A percentile compares a stretch with the other conserved stretches of the same genome.
These are phyloP conservation scores for Apogon talboti DNA, from an alignment of 2,797 vertebrate genomes.

Conservation along the genomic window DNA sequence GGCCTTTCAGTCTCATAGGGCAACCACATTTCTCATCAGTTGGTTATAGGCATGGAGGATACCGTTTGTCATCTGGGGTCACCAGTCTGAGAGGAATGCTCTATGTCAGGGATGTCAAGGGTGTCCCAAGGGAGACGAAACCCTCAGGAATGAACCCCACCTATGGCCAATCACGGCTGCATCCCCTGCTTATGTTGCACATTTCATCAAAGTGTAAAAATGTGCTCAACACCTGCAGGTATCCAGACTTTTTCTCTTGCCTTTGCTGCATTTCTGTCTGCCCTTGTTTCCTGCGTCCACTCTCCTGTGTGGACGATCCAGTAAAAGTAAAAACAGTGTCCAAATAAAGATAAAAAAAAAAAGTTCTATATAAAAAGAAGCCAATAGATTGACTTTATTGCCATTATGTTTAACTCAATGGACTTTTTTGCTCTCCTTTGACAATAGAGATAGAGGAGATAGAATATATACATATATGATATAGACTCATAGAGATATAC, in stretches of 20 bases:
- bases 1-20: slow-evolving; percentile 22
- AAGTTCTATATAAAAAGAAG: too few species aligned
- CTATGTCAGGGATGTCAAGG: slow-evolving; percentile 61
- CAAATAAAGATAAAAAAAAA: too few species aligned
- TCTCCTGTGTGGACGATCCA: too few species aligned
- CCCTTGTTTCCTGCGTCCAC: not conserved
- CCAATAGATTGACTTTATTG: too few species aligned
- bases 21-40: slow-evolving; percentile 38
- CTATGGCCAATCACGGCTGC: slow-evolving; percentile 12
- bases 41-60: slow-evolving; percentile 73
- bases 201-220: slow-evolving; percentile 31
- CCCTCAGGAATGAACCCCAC: slow-evolving; percentile 39
- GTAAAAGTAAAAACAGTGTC: too few species aligned
- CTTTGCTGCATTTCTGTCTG: not conserved
- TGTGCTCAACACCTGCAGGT: slow-evolving; percentile 23
- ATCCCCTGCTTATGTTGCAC: slow-evolving; percentile 11
- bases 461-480: too few species aligned
- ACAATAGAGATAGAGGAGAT: too few species aligned
- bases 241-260: not conserved
- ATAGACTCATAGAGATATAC: too few species aligned
- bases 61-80: slow-evolving; percentile 73
- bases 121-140: slow-evolving; percentile 56
- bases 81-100: slow-evolving; percentile 72
- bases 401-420: too few species aligned
- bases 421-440: too few species aligned